Base-by-base conservation (phyloP, 2,113 vertebrate species). In the Pleuronectes platessa region DNA sequence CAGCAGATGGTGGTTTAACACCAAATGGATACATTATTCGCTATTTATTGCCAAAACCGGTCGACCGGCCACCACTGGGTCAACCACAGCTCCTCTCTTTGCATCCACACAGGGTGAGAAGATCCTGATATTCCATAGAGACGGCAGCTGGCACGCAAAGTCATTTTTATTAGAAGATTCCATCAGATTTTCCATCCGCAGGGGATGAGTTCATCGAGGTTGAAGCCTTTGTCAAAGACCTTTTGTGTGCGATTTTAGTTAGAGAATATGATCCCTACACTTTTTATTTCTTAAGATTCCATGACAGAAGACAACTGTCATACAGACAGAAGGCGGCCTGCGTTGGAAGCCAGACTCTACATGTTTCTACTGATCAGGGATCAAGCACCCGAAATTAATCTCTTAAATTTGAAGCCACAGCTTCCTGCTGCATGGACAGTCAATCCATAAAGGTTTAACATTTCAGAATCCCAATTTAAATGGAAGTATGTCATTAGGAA, bases 21-120 rank as follows among this genome's bases (percentile, higher is more conserved):
- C 86, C 90, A 91, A 92, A 91, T 88, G 90, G 88, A 87, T 71
- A 66, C 79, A 78, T 73, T 87, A 76, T 83, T 87, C 83, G 78
- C 85, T 61, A 68, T 84, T 87, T 79, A 68, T 68, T 84, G 88
- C 82, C 75, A 84, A 82, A 84, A 83, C 18, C 68, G 70, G 71
- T 83, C 23, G 83, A 78, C 85, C 68, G 83, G 85, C 64, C 40
- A 51, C 77, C 62, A 26, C 63, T 20, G 6, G 61, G 31, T 76
- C 56, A 61, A 85, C 62, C 68, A 24, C 75, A 69, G 4, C 21
- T 60, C 77, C 40, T 71, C 76, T 61, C 68, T 82, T 71, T 76
- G 61, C 73, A 71, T 66, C 75, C 65, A 51, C 66, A 80, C 74
- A 47, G 66, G 67, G 79, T 84, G 69, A 86, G 72, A 61, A 79